phyloP scores from a whole-genome alignment of 2,113 vertebrate genomes.

The Alces alces region DNA sequence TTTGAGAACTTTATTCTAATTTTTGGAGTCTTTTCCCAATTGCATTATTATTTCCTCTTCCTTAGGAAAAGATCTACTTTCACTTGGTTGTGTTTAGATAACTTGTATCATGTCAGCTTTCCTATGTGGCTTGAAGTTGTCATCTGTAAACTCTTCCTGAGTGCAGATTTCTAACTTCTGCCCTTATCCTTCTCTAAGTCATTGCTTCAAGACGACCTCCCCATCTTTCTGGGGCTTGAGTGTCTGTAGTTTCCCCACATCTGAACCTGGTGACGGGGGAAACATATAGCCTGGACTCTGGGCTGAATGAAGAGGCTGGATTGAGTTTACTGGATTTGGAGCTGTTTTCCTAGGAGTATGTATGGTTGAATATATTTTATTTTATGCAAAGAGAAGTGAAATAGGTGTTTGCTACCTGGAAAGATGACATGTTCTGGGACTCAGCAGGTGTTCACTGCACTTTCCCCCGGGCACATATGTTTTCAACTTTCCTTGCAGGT shows the following conservation, averaged over 20 bases:
- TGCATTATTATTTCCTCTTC: background rate
- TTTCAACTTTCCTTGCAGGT: background rate
- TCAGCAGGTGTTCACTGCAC: accelerated
- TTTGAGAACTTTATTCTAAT: background rate
- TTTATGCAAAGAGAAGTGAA: background rate
- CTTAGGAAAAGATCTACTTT: background rate
- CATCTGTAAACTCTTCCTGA: background rate
- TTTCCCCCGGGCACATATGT: too few species aligned
- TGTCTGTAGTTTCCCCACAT: too few species aligned
- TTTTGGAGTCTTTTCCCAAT: background rate
- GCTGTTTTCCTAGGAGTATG: background rate
- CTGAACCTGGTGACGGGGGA: background rate
- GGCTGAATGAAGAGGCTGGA: too few species aligned
- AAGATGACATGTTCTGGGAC: too few species aligned
- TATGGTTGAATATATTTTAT: background rate
- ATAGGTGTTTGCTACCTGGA: background rate
- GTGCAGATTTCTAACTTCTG: background rate
- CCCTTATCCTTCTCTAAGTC: background rate
- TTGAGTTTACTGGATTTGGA: accelerated
- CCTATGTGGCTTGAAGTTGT: background rate
- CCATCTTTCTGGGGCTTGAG: background rate
- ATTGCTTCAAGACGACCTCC: background rate
- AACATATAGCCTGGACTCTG: accelerated
- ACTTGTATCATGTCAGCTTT: background rate
- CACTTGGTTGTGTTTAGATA: background rate